These are phyloP conservation scores for Reticulitermes lucifugus DNA, from an alignment of 2,888 invertebrate genomes.

Conservation along the genomic window DNA sequence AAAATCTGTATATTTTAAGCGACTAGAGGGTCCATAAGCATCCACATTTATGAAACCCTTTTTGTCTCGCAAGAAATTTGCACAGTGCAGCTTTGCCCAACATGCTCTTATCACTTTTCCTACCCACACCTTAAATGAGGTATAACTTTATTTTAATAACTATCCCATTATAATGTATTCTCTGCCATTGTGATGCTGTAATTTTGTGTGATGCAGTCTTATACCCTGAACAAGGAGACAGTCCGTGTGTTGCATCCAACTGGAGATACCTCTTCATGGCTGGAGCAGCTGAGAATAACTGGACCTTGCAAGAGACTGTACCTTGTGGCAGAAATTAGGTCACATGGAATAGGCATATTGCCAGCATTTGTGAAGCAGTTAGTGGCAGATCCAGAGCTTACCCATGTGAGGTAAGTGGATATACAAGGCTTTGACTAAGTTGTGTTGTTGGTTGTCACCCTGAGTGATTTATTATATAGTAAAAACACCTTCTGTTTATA, in stretches of 20 bases:
- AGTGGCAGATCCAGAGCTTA: not conserved
- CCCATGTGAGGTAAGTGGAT: constrained; percentile 37
- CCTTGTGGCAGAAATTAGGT: constrained; percentile 17
- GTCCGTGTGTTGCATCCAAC: constrained; percentile 53
- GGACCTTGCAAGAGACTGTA: constrained; percentile 37
- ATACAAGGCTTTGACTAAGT: not conserved
- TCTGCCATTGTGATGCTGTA: not conserved
- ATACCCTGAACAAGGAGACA: not conserved
- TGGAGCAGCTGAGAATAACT: constrained; percentile 60
- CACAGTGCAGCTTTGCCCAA: too few relatives aligned
- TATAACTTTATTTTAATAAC: too few relatives aligned
- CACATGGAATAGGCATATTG: not conserved
- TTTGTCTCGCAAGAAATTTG: too few relatives aligned
- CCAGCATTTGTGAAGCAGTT: constrained; percentile 21
- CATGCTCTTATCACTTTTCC: too few relatives aligned
- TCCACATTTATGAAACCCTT: too few relatives aligned
- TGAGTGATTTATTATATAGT: not conserved
- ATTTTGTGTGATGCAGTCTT: not conserved
- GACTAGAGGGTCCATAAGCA: too few relatives aligned
- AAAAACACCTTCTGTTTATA: not conserved
- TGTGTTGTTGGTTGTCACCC: not conserved
- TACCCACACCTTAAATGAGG: too few relatives aligned
- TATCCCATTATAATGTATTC: not conserved
- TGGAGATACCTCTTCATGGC: constrained; percentile 60
- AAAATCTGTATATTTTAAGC: too few relatives aligned